Evolutionary conservation across 2,113 vertebrate genomes (phyloP), one percentile per base, ranked within the genome.

Genomic region (Pygoscelis antarcticus): DNA sequence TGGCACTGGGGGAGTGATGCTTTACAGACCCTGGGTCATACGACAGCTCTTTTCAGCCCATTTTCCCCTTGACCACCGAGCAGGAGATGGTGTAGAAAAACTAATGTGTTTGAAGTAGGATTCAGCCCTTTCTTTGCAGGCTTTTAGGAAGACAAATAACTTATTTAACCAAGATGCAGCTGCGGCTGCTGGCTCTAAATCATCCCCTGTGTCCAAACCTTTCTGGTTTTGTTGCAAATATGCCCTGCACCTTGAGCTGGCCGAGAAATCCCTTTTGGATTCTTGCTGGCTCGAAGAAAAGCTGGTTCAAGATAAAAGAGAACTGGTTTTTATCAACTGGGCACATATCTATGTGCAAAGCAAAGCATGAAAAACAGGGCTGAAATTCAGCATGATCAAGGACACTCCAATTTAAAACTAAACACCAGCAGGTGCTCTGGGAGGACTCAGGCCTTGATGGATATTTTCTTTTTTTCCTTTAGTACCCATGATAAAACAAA

Each of bases 371-470:
- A 95, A 95, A 95, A 87, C 47, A 82, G 30, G n/a, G 9, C 36
- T 87, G 81, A 84, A 76, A 83, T 34, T 19, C 81, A 52, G 25
- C 30, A 20, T 36, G 44, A 40, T 57, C 89, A 95, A 96, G 95
- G 96, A 75, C 95, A 26, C 16, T 87, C 62, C 52, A 76, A 49
- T 61, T 70, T 64, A 79, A 78, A 94, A 82, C 17, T 40, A 87
- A 91, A 93, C n/a, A 84, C 7, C 57, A 85, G 61, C 91, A 95
- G 93, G 75, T 96, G 91, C 14, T 89, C 40, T 27, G 87, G 75
- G 54, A 91, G 54, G 66, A 64, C 5, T 81, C 64, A 7, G 80
- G 34, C 57, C 47, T 78, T 23, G 20, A 25, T 58, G 32, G 23
- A 10, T 66, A 19, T 74, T 74, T 95, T 85, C 4, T 20, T 61